A percentile compares a stretch with the other conserved stretches of the same genome.
Evolutionary conservation across 2,888 invertebrate genomes (phyloP).

Genomic region (Metellina segmentata): DNA sequence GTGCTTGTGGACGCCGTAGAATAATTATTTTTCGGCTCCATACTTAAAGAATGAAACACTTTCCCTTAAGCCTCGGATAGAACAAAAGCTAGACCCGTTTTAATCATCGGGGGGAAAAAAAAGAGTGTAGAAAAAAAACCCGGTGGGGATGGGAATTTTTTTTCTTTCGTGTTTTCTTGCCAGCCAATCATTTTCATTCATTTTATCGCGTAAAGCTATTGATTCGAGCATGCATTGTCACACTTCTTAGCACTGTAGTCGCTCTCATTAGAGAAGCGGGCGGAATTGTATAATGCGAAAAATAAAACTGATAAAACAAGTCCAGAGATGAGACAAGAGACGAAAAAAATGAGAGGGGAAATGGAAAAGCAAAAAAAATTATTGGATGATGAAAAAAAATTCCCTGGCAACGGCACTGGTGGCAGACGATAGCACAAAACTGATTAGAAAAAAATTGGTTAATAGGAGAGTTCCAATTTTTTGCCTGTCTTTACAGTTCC

Average conservation of each 20-base stretch:
- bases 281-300: conserved; percentile 68
- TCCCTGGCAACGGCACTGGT: conserved; percentile 28
- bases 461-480: conserved; percentile 67
- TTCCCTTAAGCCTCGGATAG: conserved; percentile 56
- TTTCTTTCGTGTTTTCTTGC: conserved; percentile 37
- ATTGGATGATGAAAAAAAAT: conserved; percentile 7
- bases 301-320: conserved; percentile 72
- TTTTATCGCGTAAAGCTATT: conserved; percentile 74
- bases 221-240: conserved; percentile 74
- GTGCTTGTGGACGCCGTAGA: conserved; percentile 32
- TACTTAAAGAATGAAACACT: conserved; percentile 15
- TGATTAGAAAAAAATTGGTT: conserved; percentile 62
- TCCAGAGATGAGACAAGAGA: conserved; percentile 58
- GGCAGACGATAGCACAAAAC: conserved; percentile 66
- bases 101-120: conserved; percentile 58
- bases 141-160: conserved; percentile 53
- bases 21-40: conserved; percentile 64
- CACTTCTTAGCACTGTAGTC: conserved; percentile 63
- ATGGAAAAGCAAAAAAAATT: conserved; percentile 41
- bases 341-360: conserved; percentile 2
- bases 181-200: conserved; percentile 73
- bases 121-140: conserved; percentile 22
- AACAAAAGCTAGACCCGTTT: conserved; percentile 67
- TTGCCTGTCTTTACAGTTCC: conserved; percentile 40
- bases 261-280: conserved; percentile 64